phyloP scores from a whole-genome alignment of 2,113 vertebrate species.

The Ginglymostoma cirratum region DNA sequence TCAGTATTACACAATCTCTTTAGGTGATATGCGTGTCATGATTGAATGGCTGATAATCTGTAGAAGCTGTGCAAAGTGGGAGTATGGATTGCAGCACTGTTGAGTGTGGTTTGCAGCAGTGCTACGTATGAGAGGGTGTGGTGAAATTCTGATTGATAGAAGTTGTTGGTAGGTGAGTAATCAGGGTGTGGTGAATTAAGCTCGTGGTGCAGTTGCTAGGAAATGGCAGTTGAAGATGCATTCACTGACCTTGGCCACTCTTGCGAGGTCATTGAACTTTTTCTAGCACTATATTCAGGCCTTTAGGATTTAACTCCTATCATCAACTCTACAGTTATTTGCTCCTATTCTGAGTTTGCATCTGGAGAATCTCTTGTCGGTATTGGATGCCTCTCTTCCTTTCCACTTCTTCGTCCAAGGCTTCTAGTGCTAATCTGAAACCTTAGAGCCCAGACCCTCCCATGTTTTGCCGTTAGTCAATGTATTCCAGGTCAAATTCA shows the following conservation, averaged over 20 bases:
- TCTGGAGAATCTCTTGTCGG: background rate
- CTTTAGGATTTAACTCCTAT: background rate
- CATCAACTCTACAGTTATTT: background rate
- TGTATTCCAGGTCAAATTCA: background rate
- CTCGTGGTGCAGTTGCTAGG: background rate
- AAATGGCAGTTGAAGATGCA: background rate
- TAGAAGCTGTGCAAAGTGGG: background rate
- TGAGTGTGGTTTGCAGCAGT: background rate
- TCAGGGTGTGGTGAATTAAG: background rate
- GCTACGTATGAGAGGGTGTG: background rate
- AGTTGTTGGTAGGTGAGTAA: background rate
- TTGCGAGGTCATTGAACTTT: background rate
- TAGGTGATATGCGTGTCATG: background rate
- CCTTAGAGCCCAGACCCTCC: background rate
- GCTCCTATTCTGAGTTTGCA: background rate
- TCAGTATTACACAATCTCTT: background rate
- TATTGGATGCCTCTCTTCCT: background rate
- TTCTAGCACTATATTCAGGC: background rate
- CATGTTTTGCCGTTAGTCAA: background rate
- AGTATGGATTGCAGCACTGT: background rate
- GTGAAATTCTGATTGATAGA: background rate
- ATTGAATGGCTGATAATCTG: background rate
- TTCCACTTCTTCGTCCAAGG: background rate
- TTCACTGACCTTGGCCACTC: background rate
- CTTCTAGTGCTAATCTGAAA: background rate